These are phyloP conservation scores for Pterois miles DNA, from an alignment of 2,797 vertebrate species.

Conservation along the genomic window DNA sequence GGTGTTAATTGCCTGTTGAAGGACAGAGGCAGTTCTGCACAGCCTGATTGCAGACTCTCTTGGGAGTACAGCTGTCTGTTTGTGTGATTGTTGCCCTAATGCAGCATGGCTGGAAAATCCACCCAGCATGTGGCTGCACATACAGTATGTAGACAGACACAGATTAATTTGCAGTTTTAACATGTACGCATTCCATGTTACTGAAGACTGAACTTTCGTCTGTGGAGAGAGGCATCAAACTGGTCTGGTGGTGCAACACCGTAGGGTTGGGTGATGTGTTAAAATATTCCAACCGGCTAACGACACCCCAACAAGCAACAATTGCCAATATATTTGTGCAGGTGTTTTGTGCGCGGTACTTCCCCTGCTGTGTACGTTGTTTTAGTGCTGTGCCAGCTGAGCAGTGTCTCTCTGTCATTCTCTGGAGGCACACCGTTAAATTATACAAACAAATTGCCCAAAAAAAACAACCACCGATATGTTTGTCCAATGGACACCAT, in stretches of 20 bases:
- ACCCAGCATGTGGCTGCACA: conserved; percentile 47
- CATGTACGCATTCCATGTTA: conserved; percentile 6
- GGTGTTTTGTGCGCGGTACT: background rate
- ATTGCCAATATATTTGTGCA: background rate
- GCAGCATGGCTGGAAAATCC: conserved; percentile 75
- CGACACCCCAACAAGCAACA: no score
- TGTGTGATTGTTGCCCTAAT: conserved; percentile 85
- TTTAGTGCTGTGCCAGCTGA: no score
- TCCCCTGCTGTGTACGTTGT: no score
- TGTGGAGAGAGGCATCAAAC: background rate
- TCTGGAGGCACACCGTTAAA: no score
- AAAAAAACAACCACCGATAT: no score
- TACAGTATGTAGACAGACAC: conserved; percentile 26
- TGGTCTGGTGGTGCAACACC: background rate
- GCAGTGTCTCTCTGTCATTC: no score
- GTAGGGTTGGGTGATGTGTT: background rate
- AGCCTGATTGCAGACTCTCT: conserved; percentile 87
- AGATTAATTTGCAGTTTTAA: conserved; percentile 12
- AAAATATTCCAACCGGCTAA: background rate
- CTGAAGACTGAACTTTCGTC: background rate
- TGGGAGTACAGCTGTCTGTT: conserved; percentile 86
- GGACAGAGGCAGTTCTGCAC: conserved; percentile 88
- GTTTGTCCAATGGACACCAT: no score
- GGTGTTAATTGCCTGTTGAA: conserved; percentile 91
- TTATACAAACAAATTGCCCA: no score